These are phyloP conservation scores for Cyrtorhinus lividipennis DNA, from an alignment of 1,140 invertebrate genomes.

Conservation along the genomic window DNA sequence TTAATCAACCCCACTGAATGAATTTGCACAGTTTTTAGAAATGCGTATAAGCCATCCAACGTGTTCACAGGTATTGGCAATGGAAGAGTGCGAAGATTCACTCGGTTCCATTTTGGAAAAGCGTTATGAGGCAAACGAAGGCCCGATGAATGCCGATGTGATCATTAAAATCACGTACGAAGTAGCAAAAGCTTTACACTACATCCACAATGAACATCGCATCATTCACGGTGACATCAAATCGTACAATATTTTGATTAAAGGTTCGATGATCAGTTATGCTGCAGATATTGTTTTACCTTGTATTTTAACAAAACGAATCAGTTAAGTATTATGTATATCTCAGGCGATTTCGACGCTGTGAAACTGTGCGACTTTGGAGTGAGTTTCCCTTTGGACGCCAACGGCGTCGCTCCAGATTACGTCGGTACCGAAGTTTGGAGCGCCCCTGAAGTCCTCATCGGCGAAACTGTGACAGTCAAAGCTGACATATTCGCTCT, in stretches of 20 bases:
- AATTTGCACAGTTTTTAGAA: too few relatives aligned
- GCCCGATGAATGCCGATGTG: conserved; percentile 42
- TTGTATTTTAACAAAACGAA: background rate
- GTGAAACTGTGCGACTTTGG: conserved; percentile 80
- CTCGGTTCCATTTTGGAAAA: conserved; percentile 53
- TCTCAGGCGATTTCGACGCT: conserved; percentile 44
- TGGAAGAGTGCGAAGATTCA: conserved; percentile 37
- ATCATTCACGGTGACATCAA: conserved; percentile 74
- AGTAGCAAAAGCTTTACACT: conserved; percentile 55
- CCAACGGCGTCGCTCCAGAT: conserved; percentile 30
- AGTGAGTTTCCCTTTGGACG: conserved; percentile 49
- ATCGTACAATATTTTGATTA: conserved; percentile 59
- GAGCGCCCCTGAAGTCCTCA: conserved; percentile 59
- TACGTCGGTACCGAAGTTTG: conserved; percentile 44
- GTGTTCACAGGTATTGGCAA: conserved; percentile 26
- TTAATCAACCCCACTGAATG: too few relatives aligned
- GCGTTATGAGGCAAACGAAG: conserved; percentile 38
- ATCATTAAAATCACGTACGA: conserved; percentile 48
- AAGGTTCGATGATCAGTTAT: conserved; percentile 24
- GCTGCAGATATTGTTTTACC: background rate
- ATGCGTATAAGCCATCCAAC: too few relatives aligned
- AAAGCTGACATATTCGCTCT: conserved; percentile 70
- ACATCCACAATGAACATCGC: conserved; percentile 54
- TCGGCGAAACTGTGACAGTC: conserved; percentile 37
- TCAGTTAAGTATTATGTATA: too few relatives aligned